A percentile compares a stretch with the other conserved stretches of the same genome.
Conservation (phyloP, 2,888 invertebrate species). For the Erannis defoliaria region DNA sequence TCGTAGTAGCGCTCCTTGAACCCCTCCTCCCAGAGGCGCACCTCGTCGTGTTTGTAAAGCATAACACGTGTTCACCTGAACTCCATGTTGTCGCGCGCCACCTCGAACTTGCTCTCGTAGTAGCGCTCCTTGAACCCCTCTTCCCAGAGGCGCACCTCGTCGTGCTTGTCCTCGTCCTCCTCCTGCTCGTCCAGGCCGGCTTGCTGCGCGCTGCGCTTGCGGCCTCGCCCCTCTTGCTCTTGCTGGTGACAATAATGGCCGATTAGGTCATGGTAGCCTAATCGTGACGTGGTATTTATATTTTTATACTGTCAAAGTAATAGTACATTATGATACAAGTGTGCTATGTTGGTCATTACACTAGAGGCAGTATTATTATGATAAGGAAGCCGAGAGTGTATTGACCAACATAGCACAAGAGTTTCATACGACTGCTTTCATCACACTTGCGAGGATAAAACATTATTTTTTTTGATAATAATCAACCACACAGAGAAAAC, state of each 20-base stretch:
- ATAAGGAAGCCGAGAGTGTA: too few relatives aligned
- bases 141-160: slow-evolving; percentile 97
- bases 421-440: too few relatives aligned
- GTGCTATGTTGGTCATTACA: too few relatives aligned
- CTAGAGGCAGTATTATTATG: too few relatives aligned
- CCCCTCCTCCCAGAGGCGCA: slow-evolving; percentile 97
- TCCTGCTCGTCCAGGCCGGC: slow-evolving; percentile 85
- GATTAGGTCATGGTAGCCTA: too few relatives aligned
- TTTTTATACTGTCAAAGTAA: too few relatives aligned
- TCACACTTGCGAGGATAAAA: too few relatives aligned
- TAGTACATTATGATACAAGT: too few relatives aligned
- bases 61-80: slow-evolving; percentile 88
- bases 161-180: slow-evolving; percentile 92
- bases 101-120: slow-evolving; percentile 97
- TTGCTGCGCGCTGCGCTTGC: slow-evolving; percentile 85
- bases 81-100: slow-evolving; percentile 90
- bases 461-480: too few relatives aligned
- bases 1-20: slow-evolving; percentile 99
- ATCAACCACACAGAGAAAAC: too few relatives aligned
- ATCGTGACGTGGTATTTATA: too few relatives aligned
- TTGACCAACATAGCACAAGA: too few relatives aligned
- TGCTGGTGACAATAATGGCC: slow-evolving; percentile 50
- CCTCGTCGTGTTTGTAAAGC: slow-evolving; percentile 94
- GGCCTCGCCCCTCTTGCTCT: slow-evolving; percentile 63
- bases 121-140: slow-evolving; percentile 99